Evolutionary conservation across 2,797 vertebrate genomes (phyloP), one percentile per base, ranked within the genome.

Genomic region (Nannoperca australis): DNA sequence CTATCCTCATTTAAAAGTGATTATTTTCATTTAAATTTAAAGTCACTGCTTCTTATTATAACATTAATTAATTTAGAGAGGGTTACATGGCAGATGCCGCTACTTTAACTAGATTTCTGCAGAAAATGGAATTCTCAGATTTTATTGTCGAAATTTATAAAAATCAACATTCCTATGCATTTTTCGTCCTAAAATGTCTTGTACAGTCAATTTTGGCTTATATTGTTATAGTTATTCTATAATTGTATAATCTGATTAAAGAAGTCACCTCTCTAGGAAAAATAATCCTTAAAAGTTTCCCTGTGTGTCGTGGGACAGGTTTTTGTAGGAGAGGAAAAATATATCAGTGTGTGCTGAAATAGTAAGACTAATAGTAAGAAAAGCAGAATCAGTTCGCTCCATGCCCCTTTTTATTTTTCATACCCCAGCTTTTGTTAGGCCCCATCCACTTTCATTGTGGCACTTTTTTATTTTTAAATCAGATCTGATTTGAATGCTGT

Each of bases 141-240:
- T 78, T 65, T 80, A 70, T 67, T 30, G 20, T 72, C 2, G 0
- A 73, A 42, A 58, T 72, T 59, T 53, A 65, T 73, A 40, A 45
- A 61, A 78, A 63, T 67, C 44, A 84, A 88, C 73, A 84, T 67
- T 88, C 81, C 81, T 88, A 90, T 94, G 90, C 90, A 92, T 89
- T 90, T 78, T 84, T 82, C 81, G 44, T 75, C 44, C 50, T 73
- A 76, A 87, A 82, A 81, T 88, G 85, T 81, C 65, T 81, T 86
- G 49, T 51, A 45, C 13, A 30, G 72, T 88, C 76, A 56, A 73
- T 74, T 86, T 84, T 84, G 71, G 84, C 75, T 76, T 81, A 67
- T 79, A 86, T 64, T 89, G 69, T 88, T 81, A 66, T 71, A 75
- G 59, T 89, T 78, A 85, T 81, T 89, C 56, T 87, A 82, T 78